Percentiles rank a stretch among this genome's conserved stretches.
Evolutionary conservation across 2,888 invertebrate species (phyloP).

Genomic region (Protodeltote pygarga): DNA sequence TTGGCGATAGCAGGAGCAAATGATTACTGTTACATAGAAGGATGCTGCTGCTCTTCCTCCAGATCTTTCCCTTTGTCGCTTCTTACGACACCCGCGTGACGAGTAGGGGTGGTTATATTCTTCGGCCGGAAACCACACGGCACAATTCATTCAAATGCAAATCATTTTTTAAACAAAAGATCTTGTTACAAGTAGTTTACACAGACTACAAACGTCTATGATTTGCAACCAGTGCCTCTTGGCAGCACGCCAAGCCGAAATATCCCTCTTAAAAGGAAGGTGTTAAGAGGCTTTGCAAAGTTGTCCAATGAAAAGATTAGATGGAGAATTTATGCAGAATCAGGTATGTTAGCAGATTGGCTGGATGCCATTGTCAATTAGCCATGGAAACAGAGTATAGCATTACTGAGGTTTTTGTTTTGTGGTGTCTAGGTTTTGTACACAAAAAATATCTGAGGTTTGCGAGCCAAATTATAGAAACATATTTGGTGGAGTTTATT

Average conservation of each 20-base stretch:
- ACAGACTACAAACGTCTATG: conserved; percentile 42
- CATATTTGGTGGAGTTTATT: no score
- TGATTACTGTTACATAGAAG: no score
- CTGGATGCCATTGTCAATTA: conserved; percentile 39
- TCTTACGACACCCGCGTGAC: no score
- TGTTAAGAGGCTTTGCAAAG: conserved; percentile 49
- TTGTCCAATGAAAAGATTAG: conserved; percentile 53
- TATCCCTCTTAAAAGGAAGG: conserved; percentile 37
- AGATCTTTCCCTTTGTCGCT: no score
- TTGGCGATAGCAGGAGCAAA: no score
- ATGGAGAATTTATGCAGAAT: conserved; percentile 50
- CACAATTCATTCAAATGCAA: neutral
- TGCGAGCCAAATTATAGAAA: no score
- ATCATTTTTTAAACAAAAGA: conserved; percentile 20
- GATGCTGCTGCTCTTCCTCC: no score
- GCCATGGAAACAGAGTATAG: neutral
- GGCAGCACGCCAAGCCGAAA: conserved; percentile 53
- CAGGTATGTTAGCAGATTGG: conserved; percentile 49
- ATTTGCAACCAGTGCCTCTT: conserved; percentile 52
- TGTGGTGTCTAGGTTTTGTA: neutral
- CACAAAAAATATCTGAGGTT: neutral
- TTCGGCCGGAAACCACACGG: no score
- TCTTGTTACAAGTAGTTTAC: conserved; percentile 55
- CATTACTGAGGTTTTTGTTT: conserved; percentile 2
- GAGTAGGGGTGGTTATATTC: no score